These are phyloP conservation scores for Drosophila tristis DNA, from an alignment of 1,140 invertebrate genomes.

Conservation along the genomic window DNA sequence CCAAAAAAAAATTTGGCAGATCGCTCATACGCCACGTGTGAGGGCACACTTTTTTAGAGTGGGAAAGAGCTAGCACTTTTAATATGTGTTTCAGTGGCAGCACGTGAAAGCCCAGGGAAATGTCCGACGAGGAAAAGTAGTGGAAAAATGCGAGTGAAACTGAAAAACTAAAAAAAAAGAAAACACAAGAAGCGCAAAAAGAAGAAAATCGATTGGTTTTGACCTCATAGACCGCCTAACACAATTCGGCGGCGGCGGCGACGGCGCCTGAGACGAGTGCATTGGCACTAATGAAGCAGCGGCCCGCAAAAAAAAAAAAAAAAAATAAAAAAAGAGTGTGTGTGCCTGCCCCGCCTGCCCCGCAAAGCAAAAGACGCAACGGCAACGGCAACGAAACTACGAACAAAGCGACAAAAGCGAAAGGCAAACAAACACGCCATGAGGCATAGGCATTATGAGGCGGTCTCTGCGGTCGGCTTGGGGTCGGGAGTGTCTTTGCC, in stretches of 20 bases:
- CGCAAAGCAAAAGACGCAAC: slow-evolving; percentile 24
- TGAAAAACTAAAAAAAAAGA: slow-evolving; percentile 10
- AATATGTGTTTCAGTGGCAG: slow-evolving; percentile 41
- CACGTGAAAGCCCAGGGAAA: slow-evolving; percentile 43
- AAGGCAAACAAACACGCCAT: slow-evolving; percentile 76
- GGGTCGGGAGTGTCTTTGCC: slow-evolving; percentile 8
- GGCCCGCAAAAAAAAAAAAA: background rate
- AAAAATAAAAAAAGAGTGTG: too few relatives aligned
- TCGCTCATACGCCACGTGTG: slow-evolving; percentile 60
- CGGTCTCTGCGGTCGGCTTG: too few relatives aligned
- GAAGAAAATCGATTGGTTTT: slow-evolving; percentile 79
- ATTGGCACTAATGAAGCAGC: slow-evolving; percentile 76
- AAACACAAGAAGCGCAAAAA: slow-evolving; percentile 18
- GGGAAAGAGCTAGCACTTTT: background rate
- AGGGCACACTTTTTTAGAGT: slow-evolving; percentile 11
- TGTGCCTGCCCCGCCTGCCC: background rate
- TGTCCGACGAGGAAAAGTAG: slow-evolving; percentile 10
- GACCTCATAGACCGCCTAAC: slow-evolving; percentile 71
- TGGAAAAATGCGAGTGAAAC: slow-evolving; percentile 14
- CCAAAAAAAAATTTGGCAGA: background rate
- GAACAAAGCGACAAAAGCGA: slow-evolving; percentile 59
- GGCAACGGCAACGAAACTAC: slow-evolving; percentile 16
- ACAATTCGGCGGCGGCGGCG: slow-evolving; percentile 53
- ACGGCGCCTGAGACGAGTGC: slow-evolving; percentile 45
- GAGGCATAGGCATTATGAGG: background rate